Percentiles rank a stretch among this genome's conserved stretches.
These are phyloP conservation scores for Digitonthophagus gazella DNA, from an alignment of 2,888 invertebrate genomes.

Conservation along the genomic window DNA sequence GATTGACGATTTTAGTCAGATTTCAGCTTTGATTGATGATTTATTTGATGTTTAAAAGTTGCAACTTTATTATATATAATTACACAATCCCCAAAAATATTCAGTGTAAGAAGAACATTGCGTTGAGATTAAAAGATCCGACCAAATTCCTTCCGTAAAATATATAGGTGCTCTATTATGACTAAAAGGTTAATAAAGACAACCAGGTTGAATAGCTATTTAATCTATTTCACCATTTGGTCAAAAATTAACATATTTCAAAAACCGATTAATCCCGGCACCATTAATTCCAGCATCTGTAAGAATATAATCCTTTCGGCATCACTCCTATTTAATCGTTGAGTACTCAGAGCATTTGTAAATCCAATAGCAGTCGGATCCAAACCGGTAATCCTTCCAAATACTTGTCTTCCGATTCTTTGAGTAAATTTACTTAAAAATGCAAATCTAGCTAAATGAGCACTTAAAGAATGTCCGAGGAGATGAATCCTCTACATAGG, in stretches of 20 bases:
- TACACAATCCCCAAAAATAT: slow-evolving; percentile 14
- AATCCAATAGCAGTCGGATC: slow-evolving; percentile 63
- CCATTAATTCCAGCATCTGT: slow-evolving; percentile 69
- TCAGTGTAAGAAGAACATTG: slow-evolving; percentile 11
- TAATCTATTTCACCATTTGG: slow-evolving; percentile 69
- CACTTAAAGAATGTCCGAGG: slow-evolving; percentile 44
- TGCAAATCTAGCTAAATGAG: slow-evolving; percentile 43
- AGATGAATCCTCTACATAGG: slow-evolving; percentile 37
- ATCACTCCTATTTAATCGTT: slow-evolving; percentile 56
- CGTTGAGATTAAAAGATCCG: slow-evolving; percentile 11
- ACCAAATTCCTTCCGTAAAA: slow-evolving; percentile 19
- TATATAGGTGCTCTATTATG: slow-evolving; percentile 18
- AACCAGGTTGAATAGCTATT: slow-evolving; percentile 69
- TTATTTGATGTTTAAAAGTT: no score
- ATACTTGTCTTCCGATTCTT: slow-evolving; percentile 6
- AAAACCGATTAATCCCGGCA: slow-evolving; percentile 55
- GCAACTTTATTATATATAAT: no score
- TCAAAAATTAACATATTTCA: slow-evolving; percentile 73
- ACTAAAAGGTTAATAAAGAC: slow-evolving; percentile 39
- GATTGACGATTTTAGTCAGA: no score
- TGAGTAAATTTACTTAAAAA: slow-evolving; percentile 19
- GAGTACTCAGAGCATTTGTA: slow-evolving; percentile 52
- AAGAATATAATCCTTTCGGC: slow-evolving; percentile 64
- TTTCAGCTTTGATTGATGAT: no score
- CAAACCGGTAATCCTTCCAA: slow-evolving; percentile 45